phyloP scores from a whole-genome alignment of 1,140 invertebrate genomes.

The Aphelinus certus region DNA sequence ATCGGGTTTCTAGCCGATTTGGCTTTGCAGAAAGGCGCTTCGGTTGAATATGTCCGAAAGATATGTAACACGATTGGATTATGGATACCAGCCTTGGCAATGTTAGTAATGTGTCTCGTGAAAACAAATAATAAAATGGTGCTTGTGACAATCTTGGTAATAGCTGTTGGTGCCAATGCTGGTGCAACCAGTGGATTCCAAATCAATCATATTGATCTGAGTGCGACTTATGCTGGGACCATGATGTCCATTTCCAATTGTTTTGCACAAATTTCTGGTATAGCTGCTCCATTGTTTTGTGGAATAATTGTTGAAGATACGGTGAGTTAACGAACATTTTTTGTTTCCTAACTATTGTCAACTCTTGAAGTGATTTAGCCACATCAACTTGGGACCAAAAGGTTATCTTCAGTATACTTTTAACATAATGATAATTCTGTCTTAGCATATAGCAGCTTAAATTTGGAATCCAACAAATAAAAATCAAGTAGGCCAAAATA shows the following conservation, averaged over 20 bases:
- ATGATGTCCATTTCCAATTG: slow-evolving; percentile 76
- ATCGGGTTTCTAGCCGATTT: slow-evolving; percentile 73
- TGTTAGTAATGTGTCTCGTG: slow-evolving; percentile 56
- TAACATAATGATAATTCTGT: too few relatives aligned
- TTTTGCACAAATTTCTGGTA: slow-evolving; percentile 70
- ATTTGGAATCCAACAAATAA: too few relatives aligned
- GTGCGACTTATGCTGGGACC: slow-evolving; percentile 71
- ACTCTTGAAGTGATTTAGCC: too few relatives aligned
- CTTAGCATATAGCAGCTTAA: too few relatives aligned
- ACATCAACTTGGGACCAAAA: too few relatives aligned
- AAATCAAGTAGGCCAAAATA: too few relatives aligned
- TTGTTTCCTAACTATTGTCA: too few relatives aligned
- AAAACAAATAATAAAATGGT: slow-evolving; percentile 39
- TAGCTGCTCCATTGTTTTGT: slow-evolving; percentile 69
- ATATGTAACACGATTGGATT: slow-evolving; percentile 71
- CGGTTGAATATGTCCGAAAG: slow-evolving; percentile 70
- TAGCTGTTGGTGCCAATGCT: slow-evolving; percentile 70
- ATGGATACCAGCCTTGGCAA: slow-evolving; percentile 61
- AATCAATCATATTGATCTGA: slow-evolving; percentile 75
- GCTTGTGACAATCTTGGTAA: slow-evolving; percentile 63
- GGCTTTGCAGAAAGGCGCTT: slow-evolving; percentile 67
- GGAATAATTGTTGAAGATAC: slow-evolving; percentile 60
- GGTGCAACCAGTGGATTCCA: slow-evolving; percentile 66
- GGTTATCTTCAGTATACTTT: too few relatives aligned
- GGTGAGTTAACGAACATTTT: slow-evolving; percentile 43